These are phyloP conservation scores for Tetheella fluctuosa DNA, from an alignment of 2,888 invertebrate genomes.

Conservation along the genomic window DNA sequence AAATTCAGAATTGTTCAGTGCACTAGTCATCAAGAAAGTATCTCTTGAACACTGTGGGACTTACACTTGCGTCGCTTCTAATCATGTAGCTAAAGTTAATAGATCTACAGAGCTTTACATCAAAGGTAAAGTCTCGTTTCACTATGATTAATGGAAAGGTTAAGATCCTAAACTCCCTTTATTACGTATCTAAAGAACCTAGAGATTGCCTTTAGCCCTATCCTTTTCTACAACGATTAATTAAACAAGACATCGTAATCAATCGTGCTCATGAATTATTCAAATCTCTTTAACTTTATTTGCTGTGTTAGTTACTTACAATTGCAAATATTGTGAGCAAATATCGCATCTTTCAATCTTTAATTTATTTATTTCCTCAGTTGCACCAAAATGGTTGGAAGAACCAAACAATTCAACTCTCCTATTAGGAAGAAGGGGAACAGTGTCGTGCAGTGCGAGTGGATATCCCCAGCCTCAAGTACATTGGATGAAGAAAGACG, in stretches of 20 bases:
- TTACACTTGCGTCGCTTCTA: conserved; percentile 89
- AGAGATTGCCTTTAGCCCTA: too few relatives aligned
- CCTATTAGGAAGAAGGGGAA: conserved; percentile 88
- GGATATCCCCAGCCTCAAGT: conserved; percentile 92
- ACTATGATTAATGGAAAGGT: conserved; percentile 6
- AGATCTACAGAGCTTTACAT: conserved; percentile 88
- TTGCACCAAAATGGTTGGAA: conserved; percentile 90
- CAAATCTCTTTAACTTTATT: too few relatives aligned
- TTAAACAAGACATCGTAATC: too few relatives aligned
- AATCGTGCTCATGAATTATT: too few relatives aligned
- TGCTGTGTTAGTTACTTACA: too few relatives aligned
- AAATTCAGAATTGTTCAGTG: conserved; percentile 88
- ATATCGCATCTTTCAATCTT: too few relatives aligned
- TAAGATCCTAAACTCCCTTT: conserved; percentile 18
- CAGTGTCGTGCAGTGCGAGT: conserved; percentile 90
- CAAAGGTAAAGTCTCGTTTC: conserved; percentile 80
- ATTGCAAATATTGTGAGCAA: too few relatives aligned
- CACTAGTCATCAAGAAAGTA: conserved; percentile 88
- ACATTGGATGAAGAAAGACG: conserved; percentile 90
- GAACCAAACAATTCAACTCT: conserved; percentile 90
- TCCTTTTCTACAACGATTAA: too few relatives aligned
- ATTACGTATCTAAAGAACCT: too few relatives aligned
- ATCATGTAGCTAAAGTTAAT: conserved; percentile 88
- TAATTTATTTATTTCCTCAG: too few relatives aligned
- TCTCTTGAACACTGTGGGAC: conserved; percentile 88